These are phyloP conservation scores for Aelia acuminata DNA, from an alignment of 2,888 invertebrate genomes.

Conservation along the genomic window DNA sequence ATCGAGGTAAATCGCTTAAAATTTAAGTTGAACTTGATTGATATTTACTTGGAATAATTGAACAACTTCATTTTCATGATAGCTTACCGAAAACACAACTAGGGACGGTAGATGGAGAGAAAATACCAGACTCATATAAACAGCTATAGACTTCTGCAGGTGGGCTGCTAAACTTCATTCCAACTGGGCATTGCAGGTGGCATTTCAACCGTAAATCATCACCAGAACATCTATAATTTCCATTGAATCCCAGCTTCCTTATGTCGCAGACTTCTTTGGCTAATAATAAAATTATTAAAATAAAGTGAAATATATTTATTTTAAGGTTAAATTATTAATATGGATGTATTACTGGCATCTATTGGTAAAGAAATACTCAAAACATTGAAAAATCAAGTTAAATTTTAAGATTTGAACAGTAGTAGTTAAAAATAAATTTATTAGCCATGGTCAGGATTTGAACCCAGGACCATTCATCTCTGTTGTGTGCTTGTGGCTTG, in stretches of 20 bases:
- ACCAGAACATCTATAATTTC: constrained; percentile 81
- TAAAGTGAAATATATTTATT: not conserved
- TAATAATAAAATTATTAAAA: constrained; percentile 30
- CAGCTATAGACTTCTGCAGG: constrained; percentile 71
- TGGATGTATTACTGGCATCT: not conserved
- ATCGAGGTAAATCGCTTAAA: too few relatives aligned
- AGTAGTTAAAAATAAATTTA: not conserved
- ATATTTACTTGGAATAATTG: not conserved
- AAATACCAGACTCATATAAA: constrained; percentile 77
- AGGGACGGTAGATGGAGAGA: constrained; percentile 73
- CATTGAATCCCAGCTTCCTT: constrained; percentile 80
- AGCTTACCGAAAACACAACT: constrained; percentile 78
- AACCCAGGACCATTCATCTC: too few relatives aligned
- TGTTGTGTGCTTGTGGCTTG: too few relatives aligned
- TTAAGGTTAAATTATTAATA: not conserved
- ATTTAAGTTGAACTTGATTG: not conserved
- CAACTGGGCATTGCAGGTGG: constrained; percentile 77
- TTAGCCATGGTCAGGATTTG: too few relatives aligned
- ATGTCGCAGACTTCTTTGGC: constrained; percentile 71
- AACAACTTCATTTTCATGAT: not conserved
- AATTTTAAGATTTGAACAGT: not conserved
- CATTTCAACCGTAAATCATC: constrained; percentile 76
- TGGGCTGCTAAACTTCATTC: constrained; percentile 75
- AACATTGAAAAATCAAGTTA: not conserved
- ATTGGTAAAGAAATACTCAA: not conserved